Evolutionary conservation across 2,888 invertebrate species (phyloP), one percentile per base, ranked within the genome.

Genomic region (Hedya salicella): DNA sequence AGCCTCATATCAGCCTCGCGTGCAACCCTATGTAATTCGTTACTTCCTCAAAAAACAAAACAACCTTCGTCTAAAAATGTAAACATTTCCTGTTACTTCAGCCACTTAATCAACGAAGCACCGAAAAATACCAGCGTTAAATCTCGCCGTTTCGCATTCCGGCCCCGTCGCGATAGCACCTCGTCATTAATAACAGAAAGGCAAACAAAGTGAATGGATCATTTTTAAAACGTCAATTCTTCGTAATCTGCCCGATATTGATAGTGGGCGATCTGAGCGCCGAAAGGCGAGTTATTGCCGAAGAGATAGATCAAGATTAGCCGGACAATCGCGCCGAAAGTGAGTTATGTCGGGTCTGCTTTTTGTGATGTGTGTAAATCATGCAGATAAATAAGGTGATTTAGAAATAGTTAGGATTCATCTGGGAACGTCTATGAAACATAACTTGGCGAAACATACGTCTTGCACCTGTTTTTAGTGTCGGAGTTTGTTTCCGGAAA

Each of bases 131-230:
- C 46, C 53, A 21, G 46, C 52, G 16, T 71, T 71, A 71, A 68
- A 64, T 67, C 68, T 59, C 69, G 67, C 72, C 71, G 73, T 77
- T 81, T 79, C 73, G 72, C 71, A 85, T 84, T 83, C 81, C 75
- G 57, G 65, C 69, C 62, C 60, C 70, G 76, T 70, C 70, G 70
- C 78, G 85, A 86, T 86, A 86, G 80, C 78, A 71, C 70, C 68
- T 48, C 67, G 72, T 76, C 79, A 83, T 86, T 84, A 81, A 84
- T 86, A 83, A 73, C 70, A 69, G 69, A 69, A 25, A 25, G 68
- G 75, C 77, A 81, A 82, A 83, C 81, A 82, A 77, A 77, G 75
- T 78, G 79, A 79, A 76, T 75, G 73, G 74, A 75, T 72, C 75
- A 79, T 80, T 82, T 82, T 80, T 79, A 78, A 76, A 78, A 73